These are phyloP conservation scores for Notocelia uddmanniana DNA, from an alignment of 2,888 invertebrate genomes.

Conservation along the genomic window DNA sequence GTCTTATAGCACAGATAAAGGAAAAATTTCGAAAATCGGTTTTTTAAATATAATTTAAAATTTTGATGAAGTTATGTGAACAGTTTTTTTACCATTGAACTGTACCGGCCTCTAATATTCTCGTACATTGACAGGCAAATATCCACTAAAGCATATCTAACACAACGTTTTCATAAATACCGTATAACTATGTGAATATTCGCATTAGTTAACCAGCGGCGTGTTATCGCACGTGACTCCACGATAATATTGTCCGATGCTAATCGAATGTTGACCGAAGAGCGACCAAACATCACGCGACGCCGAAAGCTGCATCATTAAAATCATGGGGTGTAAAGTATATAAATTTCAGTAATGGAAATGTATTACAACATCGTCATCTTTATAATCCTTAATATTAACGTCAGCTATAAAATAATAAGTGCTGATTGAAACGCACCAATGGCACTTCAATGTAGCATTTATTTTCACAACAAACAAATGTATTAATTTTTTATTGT, in stretches of 20 bases:
- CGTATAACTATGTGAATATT: conserved; percentile 10
- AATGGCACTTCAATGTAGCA: no score
- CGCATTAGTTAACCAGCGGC: conserved; percentile 22
- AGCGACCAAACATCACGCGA: conserved; percentile 22
- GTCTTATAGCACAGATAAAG: no score
- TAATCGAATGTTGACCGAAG: conserved; percentile 38
- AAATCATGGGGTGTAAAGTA: neutral
- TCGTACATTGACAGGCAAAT: neutral
- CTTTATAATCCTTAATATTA: neutral
- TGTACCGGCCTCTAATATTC: no score
- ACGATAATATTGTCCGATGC: conserved; percentile 42
- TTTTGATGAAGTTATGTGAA: no score
- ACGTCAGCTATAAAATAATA: no score
- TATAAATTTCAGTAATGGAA: neutral
- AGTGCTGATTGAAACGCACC: no score
- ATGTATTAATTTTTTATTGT: no score
- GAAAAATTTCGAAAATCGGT: no score
- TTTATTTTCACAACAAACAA: no score
- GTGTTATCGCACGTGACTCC: conserved; percentile 29
- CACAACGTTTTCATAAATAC: neutral
- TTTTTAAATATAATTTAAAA: no score
- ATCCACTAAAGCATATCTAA: neutral
- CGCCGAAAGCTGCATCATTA: conserved; percentile 3
- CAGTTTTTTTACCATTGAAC: no score
- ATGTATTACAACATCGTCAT: neutral